These are phyloP conservation scores for Philereme vetulata DNA, from an alignment of 2,888 invertebrate genomes.

Conservation along the genomic window DNA sequence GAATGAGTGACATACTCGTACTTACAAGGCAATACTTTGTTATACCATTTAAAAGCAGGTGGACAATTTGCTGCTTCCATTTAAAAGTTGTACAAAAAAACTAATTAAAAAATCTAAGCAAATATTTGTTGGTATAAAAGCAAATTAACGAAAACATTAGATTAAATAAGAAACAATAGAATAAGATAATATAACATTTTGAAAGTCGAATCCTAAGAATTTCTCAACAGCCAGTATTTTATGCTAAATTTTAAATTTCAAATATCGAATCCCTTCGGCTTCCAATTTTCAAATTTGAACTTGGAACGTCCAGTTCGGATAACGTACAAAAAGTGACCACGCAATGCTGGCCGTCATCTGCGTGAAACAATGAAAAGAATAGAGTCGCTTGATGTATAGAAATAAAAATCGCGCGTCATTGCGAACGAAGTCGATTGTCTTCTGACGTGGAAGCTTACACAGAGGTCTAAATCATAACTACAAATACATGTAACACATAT, in stretches of 20 bases:
- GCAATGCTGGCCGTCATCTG: constrained; percentile 79
- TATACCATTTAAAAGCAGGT: too few species aligned
- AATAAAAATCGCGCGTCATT: too few species aligned
- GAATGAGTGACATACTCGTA: too few species aligned
- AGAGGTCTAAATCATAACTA: too few species aligned
- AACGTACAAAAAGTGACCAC: constrained; percentile 80
- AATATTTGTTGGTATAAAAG: not conserved
- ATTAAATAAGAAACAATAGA: constrained; percentile 22
- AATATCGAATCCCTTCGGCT: constrained; percentile 75
- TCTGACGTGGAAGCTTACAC: too few species aligned
- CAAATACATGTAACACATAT: too few species aligned
- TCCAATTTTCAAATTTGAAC: constrained; percentile 84
- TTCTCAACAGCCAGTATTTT: constrained; percentile 56
- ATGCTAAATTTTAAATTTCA: constrained; percentile 76
- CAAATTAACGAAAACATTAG: constrained; percentile 2
- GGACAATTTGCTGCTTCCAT: too few species aligned
- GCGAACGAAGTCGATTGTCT: too few species aligned
- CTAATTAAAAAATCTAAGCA: not conserved
- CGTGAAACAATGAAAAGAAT: constrained; percentile 46
- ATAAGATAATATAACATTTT: constrained; percentile 26
- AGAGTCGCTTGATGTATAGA: constrained; percentile 42
- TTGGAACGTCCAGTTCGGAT: constrained; percentile 82
- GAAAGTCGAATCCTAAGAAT: constrained; percentile 43
- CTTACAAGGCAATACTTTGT: too few species aligned
- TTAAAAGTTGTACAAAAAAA: too few species aligned